A percentile compares a stretch with the other conserved stretches of the same genome.
Conservation (phyloP, 2,888 invertebrate species). For the Suillia variegata region DNA sequence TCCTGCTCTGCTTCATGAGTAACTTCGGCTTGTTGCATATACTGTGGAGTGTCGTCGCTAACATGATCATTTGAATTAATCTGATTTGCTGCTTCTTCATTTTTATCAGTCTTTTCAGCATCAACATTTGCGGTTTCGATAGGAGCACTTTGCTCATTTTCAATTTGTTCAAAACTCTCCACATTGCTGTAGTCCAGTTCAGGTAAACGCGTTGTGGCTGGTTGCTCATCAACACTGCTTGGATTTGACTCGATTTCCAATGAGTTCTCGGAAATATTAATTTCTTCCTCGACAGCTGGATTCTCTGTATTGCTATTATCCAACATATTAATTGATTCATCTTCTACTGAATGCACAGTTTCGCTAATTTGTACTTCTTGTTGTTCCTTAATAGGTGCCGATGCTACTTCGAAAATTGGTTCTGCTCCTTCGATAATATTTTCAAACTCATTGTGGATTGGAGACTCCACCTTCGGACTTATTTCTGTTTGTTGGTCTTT, state of each 20-base stretch:
- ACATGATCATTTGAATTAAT: constrained; percentile 1
- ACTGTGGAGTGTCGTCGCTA: neutral
- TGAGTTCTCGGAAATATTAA: constrained; percentile 7
- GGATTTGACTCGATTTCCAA: constrained; percentile 1
- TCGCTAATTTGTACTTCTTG: constrained; percentile 32
- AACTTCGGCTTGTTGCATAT: constrained; percentile 26
- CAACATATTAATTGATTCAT: constrained; percentile 5
- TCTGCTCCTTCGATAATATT: constrained; percentile 43
- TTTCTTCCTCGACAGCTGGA: neutral
- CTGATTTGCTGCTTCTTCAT: neutral
- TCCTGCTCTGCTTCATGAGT: constrained; percentile 32
- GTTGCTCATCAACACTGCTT: neutral
- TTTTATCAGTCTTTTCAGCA: neutral
- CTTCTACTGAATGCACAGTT: neutral
- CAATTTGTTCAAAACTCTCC: constrained; percentile 29
- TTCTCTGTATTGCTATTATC: neutral
- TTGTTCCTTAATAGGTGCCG: neutral
- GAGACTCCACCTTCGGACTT: neutral
- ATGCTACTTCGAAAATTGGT: neutral
- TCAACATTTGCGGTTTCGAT: neutral
- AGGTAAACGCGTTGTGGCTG: constrained; percentile 7
- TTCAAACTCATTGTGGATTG: constrained; percentile 41
- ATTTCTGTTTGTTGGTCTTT: too few relatives aligned
- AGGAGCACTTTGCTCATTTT: constrained; percentile 3
- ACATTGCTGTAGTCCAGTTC: constrained; percentile 32